phyloP scores from a whole-genome alignment of 2,113 vertebrate species.

The Chloropsis cyanopogon region DNA sequence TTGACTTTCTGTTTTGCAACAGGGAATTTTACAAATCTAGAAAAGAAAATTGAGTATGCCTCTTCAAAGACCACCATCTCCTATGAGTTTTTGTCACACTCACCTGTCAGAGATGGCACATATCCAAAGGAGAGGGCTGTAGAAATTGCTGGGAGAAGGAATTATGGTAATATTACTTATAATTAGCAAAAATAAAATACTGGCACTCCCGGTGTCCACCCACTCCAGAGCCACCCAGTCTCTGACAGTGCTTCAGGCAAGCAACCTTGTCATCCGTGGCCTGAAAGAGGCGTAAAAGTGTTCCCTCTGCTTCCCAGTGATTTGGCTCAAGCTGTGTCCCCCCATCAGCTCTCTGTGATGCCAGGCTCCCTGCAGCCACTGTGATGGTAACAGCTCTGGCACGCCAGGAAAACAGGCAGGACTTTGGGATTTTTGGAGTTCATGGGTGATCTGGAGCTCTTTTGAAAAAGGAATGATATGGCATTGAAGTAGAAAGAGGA shows the following conservation, averaged over 20 bases:
- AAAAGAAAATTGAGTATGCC: not conserved
- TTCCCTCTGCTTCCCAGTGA: not conserved
- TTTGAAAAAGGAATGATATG: not conserved
- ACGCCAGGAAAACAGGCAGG: not conserved
- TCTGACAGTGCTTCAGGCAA: not conserved
- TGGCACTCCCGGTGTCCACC: not conserved
- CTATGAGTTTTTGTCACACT: not conserved
- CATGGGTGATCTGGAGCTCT: not conserved
- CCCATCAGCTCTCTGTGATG: not conserved
- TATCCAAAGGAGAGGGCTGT: not conserved
- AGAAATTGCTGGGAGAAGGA: not conserved
- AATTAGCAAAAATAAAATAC: not conserved
- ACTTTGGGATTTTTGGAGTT: not conserved
- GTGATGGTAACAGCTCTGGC: accelerated
- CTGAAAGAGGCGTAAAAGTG: not conserved
- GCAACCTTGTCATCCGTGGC: not conserved
- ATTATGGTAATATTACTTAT: not conserved
- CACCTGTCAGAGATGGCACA: not conserved
- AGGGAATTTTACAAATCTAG: not conserved
- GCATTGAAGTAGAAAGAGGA: not conserved
- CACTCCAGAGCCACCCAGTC: not conserved
- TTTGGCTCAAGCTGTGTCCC: not conserved
- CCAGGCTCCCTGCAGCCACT: accelerated
- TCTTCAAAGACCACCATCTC: not conserved
- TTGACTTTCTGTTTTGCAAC: not conserved